phyloP scores from a whole-genome alignment of 2,797 vertebrate genomes.

The Nasua narica region DNA sequence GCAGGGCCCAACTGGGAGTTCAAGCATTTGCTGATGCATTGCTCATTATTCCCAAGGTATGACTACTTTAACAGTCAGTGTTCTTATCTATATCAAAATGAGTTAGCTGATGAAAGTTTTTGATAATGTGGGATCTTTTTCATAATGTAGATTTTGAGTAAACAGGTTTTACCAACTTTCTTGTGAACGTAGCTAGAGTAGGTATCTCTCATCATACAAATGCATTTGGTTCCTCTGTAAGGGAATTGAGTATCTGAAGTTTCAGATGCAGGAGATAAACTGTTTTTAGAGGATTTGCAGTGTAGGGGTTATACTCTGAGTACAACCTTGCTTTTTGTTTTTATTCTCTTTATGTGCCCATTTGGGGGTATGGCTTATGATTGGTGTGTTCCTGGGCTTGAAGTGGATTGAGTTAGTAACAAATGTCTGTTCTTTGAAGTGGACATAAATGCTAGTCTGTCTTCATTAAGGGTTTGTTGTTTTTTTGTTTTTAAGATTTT shows the following conservation, averaged over 20 bases:
- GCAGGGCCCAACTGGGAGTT: constrained; percentile 94
- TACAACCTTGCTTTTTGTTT: background rate
- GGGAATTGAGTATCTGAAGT: background rate
- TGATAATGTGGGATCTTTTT: background rate
- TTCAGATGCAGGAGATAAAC: background rate
- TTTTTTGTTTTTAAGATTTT: background rate
- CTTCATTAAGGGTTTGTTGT: background rate
- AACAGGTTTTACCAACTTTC: background rate
- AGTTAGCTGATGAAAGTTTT: background rate
- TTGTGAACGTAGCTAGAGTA: background rate
- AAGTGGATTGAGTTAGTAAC: background rate
- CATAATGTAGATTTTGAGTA: background rate
- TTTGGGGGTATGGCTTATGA: background rate
- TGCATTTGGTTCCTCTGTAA: background rate
- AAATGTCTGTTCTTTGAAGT: background rate
- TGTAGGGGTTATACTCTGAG: background rate
- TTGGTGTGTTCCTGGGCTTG: background rate
- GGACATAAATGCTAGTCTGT: background rate
- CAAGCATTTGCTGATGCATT: constrained; percentile 97
- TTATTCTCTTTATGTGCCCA: background rate
- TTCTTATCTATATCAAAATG: background rate
- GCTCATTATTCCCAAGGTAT: constrained; percentile 96
- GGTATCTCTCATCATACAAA: background rate
- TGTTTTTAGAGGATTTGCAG: background rate
- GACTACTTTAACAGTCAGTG: background rate